Percentiles rank a stretch among this genome's conserved stretches.
phyloP scores from a whole-genome alignment of 2,113 vertebrate genomes.

The Hydrochoerus hydrochaeris region DNA sequence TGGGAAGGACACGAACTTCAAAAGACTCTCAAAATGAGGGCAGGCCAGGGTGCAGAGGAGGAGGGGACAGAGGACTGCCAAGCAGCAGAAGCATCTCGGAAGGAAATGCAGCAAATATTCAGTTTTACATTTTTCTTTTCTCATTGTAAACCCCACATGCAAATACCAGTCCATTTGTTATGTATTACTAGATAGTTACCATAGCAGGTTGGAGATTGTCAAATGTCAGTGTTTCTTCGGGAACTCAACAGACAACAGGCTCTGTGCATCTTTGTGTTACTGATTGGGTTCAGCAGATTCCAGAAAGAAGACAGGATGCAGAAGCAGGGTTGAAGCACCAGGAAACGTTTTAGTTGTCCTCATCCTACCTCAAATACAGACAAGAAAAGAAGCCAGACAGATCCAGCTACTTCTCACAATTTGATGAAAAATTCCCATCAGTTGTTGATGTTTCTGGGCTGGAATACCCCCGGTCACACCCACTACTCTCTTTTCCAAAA shows the following conservation, averaged over 20 bases:
- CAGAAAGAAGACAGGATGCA: neutral
- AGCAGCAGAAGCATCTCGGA: neutral
- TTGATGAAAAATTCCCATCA: neutral
- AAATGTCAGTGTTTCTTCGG: neutral
- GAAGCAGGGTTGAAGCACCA: neutral
- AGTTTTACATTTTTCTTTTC: neutral
- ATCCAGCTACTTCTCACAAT: neutral
- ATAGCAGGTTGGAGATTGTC: neutral
- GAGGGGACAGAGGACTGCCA: neutral
- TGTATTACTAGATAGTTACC: neutral
- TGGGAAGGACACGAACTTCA: neutral
- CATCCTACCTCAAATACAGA: neutral
- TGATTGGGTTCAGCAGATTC: neutral
- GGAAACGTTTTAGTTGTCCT: neutral
- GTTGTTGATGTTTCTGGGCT: neutral
- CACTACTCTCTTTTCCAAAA: neutral
- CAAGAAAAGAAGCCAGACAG: neutral
- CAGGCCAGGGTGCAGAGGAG: neutral
- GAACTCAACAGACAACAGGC: neutral
- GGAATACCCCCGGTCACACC: neutral
- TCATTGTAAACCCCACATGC: neutral
- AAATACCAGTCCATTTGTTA: neutral
- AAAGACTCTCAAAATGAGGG: neutral
- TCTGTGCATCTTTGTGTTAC: neutral
- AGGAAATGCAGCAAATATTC: neutral